Conservation (phyloP, 2,113 vertebrate genomes). For the Danio rerio region DNA sequence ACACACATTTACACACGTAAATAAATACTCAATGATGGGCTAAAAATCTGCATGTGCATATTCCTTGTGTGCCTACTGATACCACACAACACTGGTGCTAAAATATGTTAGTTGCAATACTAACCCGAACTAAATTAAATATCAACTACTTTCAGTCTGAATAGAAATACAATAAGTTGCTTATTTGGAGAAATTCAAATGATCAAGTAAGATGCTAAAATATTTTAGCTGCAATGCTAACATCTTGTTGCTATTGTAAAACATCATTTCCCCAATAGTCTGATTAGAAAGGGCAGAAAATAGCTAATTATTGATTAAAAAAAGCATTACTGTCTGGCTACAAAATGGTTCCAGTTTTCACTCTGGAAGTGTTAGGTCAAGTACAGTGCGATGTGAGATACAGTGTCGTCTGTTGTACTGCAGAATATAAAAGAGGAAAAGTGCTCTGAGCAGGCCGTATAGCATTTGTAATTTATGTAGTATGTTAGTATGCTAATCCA, state of each 20-base stretch:
- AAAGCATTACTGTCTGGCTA: background rate
- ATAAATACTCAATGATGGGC: too few species aligned
- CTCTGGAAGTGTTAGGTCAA: background rate
- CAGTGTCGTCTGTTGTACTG: background rate
- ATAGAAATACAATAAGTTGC: too few species aligned
- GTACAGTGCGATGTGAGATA: background rate
- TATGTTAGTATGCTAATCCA: constrained; percentile 7
- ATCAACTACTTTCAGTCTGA: too few species aligned
- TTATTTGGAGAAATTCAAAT: too few species aligned
- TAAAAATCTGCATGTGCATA: too few species aligned
- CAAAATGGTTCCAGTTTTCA: background rate
- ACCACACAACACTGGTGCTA: too few species aligned
- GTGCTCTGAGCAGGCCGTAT: background rate
- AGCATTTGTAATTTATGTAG: background rate
- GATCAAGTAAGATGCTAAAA: too few species aligned
- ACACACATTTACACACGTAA: too few species aligned
- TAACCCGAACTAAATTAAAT: too few species aligned
- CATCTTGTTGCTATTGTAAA: too few species aligned
- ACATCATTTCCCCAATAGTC: background rate
- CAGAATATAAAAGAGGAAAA: background rate
- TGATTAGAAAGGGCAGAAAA: background rate
- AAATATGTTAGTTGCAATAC: too few species aligned
- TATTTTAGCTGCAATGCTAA: background rate
- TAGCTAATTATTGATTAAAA: background rate
- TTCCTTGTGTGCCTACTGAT: too few species aligned